Conservation (phyloP, 2,113 vertebrate species). For the Zapornia atra region DNA sequence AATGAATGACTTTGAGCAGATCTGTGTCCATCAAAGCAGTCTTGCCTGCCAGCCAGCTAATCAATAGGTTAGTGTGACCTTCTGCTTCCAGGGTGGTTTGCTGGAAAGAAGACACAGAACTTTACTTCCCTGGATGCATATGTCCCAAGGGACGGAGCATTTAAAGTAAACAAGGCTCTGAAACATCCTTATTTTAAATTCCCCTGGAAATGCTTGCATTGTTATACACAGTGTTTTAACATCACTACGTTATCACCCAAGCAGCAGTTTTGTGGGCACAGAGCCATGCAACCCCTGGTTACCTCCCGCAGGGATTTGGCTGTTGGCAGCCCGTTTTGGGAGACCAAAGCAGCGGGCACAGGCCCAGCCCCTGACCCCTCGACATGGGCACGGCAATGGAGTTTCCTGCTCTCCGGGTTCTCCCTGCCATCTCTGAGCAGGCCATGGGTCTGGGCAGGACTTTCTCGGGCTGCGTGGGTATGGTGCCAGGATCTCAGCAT, state of each 20-base stretch:
- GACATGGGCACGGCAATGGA: rapidly evolving
- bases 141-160: background rate
- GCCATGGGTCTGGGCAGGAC: too few relatives aligned
- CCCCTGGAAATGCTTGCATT: background rate
- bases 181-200: background rate
- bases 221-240: background rate
- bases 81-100: background rate
- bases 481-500: background rate
- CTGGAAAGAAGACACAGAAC: background rate
- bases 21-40: background rate
- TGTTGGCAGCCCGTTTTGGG: background rate
- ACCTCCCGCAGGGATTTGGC: background rate
- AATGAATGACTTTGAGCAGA: background rate
- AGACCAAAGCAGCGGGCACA: rapidly evolving
- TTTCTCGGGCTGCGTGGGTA: background rate
- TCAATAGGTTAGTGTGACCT: background rate
- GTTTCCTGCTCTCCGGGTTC: background rate
- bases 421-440: rapidly evolving
- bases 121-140: background rate
- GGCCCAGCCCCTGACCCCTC: background rate
- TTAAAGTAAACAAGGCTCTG: background rate
- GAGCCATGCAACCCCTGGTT: rapidly evolving
- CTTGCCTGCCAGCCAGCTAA: background rate
- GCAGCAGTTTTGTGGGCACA: background rate
- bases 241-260: background rate